A percentile compares a stretch with the other conserved stretches of the same genome.
phyloP scores from a whole-genome alignment of 2,888 invertebrate species.

The Cheilosia vulpina region DNA sequence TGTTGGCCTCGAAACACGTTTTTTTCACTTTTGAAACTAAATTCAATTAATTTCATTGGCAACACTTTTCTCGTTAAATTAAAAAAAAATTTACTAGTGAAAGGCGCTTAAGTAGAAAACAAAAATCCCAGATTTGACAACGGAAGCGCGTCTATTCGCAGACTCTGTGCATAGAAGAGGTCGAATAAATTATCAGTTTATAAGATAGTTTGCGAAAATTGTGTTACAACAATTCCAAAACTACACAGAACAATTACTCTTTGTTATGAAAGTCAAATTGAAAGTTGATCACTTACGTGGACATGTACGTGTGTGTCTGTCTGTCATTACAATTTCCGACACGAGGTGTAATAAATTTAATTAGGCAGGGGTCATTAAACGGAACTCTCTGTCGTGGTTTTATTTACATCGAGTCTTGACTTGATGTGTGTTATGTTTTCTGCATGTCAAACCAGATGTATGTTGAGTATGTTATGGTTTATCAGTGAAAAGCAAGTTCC shows the following conservation, averaged over 20 bases:
- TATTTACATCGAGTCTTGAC: slow-evolving; percentile 8
- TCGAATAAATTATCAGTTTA: slow-evolving; percentile 38
- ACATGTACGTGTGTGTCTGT: background rate
- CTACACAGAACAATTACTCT: slow-evolving; percentile 1
- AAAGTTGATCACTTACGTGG: background rate
- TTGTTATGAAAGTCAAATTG: slow-evolving; percentile 1
- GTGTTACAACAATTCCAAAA: slow-evolving; percentile 14
- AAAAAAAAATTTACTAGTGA: no score
- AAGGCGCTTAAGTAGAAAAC: no score
- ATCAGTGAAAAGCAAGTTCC: slow-evolving; percentile 42
- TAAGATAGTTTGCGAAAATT: slow-evolving; percentile 12
- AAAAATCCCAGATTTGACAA: no score
- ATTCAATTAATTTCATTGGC: no score
- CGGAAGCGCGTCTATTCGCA: slow-evolving; percentile 12
- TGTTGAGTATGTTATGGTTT: slow-evolving; percentile 13
- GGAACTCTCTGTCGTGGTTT: slow-evolving; percentile 5
- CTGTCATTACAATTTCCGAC: slow-evolving; percentile 1
- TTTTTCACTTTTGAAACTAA: no score
- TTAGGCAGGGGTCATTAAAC: slow-evolving; percentile 47
- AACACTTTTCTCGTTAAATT: no score
- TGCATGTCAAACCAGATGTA: slow-evolving; percentile 41
- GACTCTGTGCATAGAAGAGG: slow-evolving; percentile 2
- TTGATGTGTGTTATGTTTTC: slow-evolving; percentile 1
- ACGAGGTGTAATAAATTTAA: slow-evolving; percentile 33
- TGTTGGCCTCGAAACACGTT: no score